phyloP scores from a whole-genome alignment of 2,113 vertebrate species.

The Notechis scutatus region DNA sequence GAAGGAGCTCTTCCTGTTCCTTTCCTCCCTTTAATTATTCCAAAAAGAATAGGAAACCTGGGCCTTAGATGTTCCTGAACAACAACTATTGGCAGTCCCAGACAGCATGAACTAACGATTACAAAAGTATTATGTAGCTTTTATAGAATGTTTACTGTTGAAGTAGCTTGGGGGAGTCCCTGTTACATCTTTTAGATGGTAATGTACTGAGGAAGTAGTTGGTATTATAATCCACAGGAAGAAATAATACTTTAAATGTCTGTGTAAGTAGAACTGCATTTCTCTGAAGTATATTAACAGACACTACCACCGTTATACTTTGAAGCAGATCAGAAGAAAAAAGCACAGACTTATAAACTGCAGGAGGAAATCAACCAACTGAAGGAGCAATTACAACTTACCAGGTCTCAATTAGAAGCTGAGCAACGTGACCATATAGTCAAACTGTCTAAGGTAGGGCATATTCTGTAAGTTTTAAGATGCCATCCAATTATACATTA shows the following conservation, averaged over 20 bases:
- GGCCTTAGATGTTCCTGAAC: not conserved
- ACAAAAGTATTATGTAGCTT: not conserved
- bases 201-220: not conserved
- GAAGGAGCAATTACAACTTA: slow-evolving; percentile 78
- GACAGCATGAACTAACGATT: not conserved
- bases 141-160: not conserved
- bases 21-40: not conserved
- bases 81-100: not conserved
- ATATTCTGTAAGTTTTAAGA: not conserved
- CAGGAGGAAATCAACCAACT: slow-evolving; percentile 78
- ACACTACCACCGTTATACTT: slow-evolving; percentile 15
- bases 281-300: slow-evolving; percentile 9
- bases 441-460: slow-evolving; percentile 76
- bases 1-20: not conserved
- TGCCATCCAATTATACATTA: not conserved
- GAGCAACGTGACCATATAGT: slow-evolving; percentile 73
- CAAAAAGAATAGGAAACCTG: not conserved
- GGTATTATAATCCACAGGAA: not conserved
- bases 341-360: slow-evolving; percentile 70
- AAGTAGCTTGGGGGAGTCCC: not conserved
- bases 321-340: slow-evolving; percentile 76
- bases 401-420: slow-evolving; percentile 79
- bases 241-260: not conserved
- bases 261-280: not conserved
- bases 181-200: not conserved